Base-by-base conservation (phyloP, 2,113 vertebrate species). In the Albula glossodonta region DNA sequence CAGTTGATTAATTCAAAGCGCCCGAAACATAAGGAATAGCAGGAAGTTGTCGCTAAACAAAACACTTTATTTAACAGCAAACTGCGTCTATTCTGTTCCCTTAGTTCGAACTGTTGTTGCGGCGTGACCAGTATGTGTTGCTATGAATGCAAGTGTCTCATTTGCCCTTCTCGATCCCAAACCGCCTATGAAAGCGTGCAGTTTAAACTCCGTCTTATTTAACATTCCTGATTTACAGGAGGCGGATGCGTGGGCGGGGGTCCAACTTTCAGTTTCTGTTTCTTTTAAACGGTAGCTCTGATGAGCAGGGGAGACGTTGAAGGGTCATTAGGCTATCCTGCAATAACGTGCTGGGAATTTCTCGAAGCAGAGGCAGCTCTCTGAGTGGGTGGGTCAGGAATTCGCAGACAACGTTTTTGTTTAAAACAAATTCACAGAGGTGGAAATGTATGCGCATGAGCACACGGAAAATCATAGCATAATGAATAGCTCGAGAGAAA, bases 211-310 rank as follows among this genome's bases (percentile, higher is more conserved):
- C 84, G 10, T 85, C 78, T 66, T 63, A 63, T 80, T 85, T n/a
- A 51, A 50, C 48, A 56, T 56, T 84, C 77, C 50, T 15, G 56
- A 60, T 9, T 19, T 4, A 51, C 25, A 9, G 50, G 13, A 50
- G 51, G 5, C 7, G 11, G 4, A 63, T 52, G 52, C 31, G 11
- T 82, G 63, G 52, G 51, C 11, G 51, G 4, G 13, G 22, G 3
- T 0, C 0, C 8, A 83, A 19, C 89, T 96, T 95, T 96, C 93
- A 82, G 87, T 96, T 96, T 96, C 94, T 51, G 60, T 94, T 96
- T 96, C 91, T 94, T 91, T 85, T 93, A 95, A 96, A 94, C 17
- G 25, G 77, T 48, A 52, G 82, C n/a, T 0, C 81, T 92, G 86
- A 53, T 53, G 88, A 86, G 25, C 17, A 70, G 70, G 66, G 87